phyloP scores from a whole-genome alignment of 23 tunicate species.

The Styela plicata region DNA sequence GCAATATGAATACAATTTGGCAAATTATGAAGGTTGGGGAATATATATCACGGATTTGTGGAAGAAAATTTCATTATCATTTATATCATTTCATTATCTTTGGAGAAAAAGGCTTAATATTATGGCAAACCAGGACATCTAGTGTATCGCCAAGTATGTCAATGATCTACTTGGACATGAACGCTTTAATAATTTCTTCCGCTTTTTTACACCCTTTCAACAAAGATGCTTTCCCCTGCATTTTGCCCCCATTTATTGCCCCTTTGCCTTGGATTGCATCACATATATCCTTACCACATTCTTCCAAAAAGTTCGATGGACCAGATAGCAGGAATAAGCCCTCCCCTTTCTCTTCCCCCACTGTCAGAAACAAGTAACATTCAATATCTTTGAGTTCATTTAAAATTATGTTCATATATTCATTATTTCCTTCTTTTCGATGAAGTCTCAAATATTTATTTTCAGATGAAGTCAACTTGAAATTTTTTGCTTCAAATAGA shows the following conservation, averaged over 20 bases:
- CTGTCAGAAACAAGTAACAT: conserved; percentile 58
- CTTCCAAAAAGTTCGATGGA: conserved; percentile 32
- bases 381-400: conserved; percentile 45
- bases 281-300: conserved; percentile 28
- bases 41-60: no score
- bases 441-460: conserved; percentile 47
- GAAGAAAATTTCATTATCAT: no score
- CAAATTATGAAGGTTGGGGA: no score
- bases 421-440: conserved; percentile 77
- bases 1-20: no score
- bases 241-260: conserved; percentile 42
- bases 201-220: conserved; percentile 51
- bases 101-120: no score
- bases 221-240: conserved; percentile 90
- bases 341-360: conserved; percentile 80
- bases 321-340: conserved; percentile 66
- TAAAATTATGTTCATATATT: conserved; percentile 89
- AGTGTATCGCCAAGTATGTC: no score
- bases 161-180: conserved; percentile 17
- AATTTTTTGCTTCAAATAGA: conserved; percentile 49
- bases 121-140: no score
- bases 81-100: no score
- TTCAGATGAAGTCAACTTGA: not conserved
- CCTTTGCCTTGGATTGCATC: conserved; percentile 63
- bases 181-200: conserved; percentile 29